A percentile compares a stretch with the other conserved stretches of the same genome.
Conservation (phyloP, 1,140 invertebrate species). For the Eriosoma lanigerum region DNA sequence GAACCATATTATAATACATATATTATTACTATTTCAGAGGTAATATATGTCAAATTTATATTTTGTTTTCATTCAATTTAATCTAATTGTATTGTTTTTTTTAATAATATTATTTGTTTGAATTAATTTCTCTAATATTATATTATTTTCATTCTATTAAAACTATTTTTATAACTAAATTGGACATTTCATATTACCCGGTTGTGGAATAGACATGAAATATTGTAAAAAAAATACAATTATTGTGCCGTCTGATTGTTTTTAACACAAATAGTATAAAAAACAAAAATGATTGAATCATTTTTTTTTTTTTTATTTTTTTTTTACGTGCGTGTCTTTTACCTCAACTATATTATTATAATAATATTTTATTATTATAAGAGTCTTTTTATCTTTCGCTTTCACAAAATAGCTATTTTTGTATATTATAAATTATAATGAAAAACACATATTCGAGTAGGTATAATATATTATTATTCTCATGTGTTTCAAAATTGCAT, state of each 20-base stretch:
- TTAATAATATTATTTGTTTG: neutral
- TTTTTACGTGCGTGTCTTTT: neutral
- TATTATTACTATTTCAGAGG: no score
- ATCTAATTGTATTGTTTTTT: neutral
- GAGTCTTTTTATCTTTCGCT: neutral
- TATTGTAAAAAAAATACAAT: no score
- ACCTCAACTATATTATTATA: neutral
- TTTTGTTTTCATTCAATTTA: constrained; percentile 14
- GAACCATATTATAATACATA: neutral
- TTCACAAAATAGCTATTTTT: neutral
- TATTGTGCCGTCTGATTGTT: neutral
- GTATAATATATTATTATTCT: neutral
- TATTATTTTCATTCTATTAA: neutral
- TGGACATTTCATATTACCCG: neutral
- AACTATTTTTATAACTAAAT: neutral
- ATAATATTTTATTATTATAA: no score
- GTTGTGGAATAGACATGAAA: no score
- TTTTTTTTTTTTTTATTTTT: neutral
- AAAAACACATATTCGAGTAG: neutral
- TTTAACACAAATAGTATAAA: neutral
- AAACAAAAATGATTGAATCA: neutral
- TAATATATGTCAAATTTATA: neutral
- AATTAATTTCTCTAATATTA: constrained; percentile 36
- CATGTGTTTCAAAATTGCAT: neutral
- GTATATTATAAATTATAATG: no score